phyloP scores from a whole-genome alignment of 2,797 vertebrate species.

The Synanceia verrucosa region DNA sequence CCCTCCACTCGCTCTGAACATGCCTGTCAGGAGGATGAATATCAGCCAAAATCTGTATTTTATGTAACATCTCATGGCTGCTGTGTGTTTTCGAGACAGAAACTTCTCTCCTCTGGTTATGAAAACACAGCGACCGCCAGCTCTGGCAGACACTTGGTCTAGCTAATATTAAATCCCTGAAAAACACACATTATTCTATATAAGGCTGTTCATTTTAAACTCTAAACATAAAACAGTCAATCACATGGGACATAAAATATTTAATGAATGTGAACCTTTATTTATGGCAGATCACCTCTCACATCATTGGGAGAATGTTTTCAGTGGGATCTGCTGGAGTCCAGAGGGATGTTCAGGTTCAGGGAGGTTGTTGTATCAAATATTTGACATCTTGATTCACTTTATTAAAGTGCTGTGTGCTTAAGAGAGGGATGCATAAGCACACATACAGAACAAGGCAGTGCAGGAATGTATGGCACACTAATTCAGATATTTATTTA shows the following conservation, averaged over 20 bases:
- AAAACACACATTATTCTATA: slow-evolving; percentile 59
- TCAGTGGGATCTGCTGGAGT: slow-evolving; percentile 48
- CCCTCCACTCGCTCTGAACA: slow-evolving; percentile 34
- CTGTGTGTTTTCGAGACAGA: slow-evolving; percentile 29
- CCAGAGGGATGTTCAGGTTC: slow-evolving; percentile 29
- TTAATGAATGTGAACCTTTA: slow-evolving; percentile 49
- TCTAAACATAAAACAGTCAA: slow-evolving; percentile 40
- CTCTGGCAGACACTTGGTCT: slow-evolving; percentile 55
- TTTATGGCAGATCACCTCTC: slow-evolving; percentile 46
- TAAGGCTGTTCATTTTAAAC: slow-evolving; percentile 30
- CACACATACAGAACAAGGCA: slow-evolving; percentile 1
- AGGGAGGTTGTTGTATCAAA: slow-evolving; percentile 56
- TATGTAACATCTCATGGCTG: slow-evolving; percentile 31
- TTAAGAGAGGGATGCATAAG: slow-evolving; percentile 19
- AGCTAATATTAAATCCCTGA: slow-evolving; percentile 62
- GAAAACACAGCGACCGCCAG: slow-evolving; percentile 64
- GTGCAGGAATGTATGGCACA: background rate
- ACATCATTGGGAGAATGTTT: slow-evolving; percentile 44
- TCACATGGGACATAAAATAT: slow-evolving; percentile 47
- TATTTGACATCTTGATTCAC: slow-evolving; percentile 62
- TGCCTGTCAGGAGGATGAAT: slow-evolving; percentile 26
- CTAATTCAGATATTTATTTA: background rate
- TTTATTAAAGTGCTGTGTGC: slow-evolving; percentile 44
- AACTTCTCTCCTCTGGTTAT: slow-evolving; percentile 60
- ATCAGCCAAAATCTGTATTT: slow-evolving; percentile 25